A percentile compares a stretch with the other conserved stretches of the same genome.
Evolutionary conservation across 2,113 vertebrate species (phyloP).

Genomic region (Protobothrops flavoviridis): DNA sequence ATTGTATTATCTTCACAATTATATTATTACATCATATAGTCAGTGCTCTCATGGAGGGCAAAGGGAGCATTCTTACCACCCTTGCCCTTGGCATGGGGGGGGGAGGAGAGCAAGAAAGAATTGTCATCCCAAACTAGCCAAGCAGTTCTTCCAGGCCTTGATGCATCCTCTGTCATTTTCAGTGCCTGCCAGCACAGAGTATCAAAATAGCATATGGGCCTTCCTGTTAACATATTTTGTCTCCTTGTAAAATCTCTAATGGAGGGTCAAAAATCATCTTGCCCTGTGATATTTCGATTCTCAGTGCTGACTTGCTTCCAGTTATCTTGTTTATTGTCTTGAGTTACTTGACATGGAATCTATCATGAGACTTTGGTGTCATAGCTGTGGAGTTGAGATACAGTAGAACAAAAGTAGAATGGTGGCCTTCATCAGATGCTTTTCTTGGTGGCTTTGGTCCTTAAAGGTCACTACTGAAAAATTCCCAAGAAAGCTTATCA

Average conservation of each 20-base stretch:
- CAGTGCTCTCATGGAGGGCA: background rate
- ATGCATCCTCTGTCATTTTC: background rate
- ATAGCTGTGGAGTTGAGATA: background rate
- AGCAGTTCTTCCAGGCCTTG: background rate
- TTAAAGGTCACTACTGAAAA: background rate
- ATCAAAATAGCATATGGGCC: background rate
- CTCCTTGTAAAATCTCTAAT: background rate
- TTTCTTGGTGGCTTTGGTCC: background rate
- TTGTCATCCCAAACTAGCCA: background rate
- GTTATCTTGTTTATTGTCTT: background rate
- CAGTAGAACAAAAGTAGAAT: background rate
- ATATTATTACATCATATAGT: background rate
- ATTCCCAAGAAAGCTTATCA: background rate
- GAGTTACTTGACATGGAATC: background rate
- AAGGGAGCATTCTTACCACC: background rate
- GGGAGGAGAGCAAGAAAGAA: background rate
- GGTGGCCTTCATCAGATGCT: background rate
- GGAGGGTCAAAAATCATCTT: background rate
- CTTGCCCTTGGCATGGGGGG: rapidly evolving
- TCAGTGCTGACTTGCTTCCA: background rate
- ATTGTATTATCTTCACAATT: no score
- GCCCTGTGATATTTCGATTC: background rate
- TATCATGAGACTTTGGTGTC: background rate
- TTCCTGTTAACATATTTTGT: background rate
- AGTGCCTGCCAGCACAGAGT: no score